Base-by-base conservation (phyloP, 1,140 invertebrate genomes). In the Hycleus cichorii region DNA sequence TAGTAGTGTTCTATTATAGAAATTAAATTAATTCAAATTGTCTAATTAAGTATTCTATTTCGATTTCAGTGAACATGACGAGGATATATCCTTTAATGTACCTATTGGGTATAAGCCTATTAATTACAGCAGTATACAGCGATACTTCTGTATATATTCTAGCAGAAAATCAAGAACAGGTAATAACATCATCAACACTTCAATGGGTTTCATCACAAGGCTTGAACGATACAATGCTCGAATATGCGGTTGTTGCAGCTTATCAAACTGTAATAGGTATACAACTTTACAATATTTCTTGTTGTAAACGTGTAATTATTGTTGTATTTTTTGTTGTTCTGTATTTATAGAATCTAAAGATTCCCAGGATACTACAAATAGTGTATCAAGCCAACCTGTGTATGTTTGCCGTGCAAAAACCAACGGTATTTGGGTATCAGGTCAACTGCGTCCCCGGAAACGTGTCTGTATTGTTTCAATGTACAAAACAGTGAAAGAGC, bases 391-490 rank as follows among this genome's bases (percentile, higher is more conserved):
- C 9, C 50, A 59, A 42, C 78, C 82, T 4, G 81, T 90, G 32
- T 89, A 85, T 74, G 79, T 91, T 2, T 91, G 89, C 70, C 78
- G 88, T 49, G 84, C 83, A 3, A 75, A 78, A 51, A 81, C 87
- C 54, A 83, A 83, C 64, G 84, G 85, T 2, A 76, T 86, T 38
- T 86, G 81, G 80, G 81, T 89, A 5, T 78, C 86, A 5, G 89
- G 89, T 2, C 80, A 84, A 72, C 73, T 81, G 60, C 76, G 76
- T 65, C 79, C 77, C 49, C 75, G 76, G 65, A 70, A 53, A 64
- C 74, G 59, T 70, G 73, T 71, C 2, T 91, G 89, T 65, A 80
- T 81, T 8, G 83, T 89, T 4, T 82, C 85, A 6, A 72, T 81
- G 27, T 76, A 80, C 49, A 80, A 79, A n/a, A 77, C 70, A 51